A percentile compares a stretch with the other conserved stretches of the same genome.
Evolutionary conservation across 2,888 invertebrate genomes (phyloP).

Genomic region (Seira musarum): DNA sequence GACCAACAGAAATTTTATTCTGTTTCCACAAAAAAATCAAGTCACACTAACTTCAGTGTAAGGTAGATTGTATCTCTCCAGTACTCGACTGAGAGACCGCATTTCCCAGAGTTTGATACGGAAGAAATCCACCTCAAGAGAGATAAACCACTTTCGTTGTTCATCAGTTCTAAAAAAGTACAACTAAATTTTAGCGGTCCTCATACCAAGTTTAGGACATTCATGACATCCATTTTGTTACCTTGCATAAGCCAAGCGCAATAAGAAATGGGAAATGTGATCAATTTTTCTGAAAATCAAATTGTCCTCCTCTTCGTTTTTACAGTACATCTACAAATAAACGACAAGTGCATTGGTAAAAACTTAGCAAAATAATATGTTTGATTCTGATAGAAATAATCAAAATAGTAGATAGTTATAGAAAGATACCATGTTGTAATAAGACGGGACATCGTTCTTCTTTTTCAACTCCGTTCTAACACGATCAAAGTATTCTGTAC

Average conservation of each 20-base stretch:
- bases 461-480: conserved; percentile 71
- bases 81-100: conserved; percentile 75
- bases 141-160: conserved; percentile 88
- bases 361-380: too few species aligned
- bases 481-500: conserved; percentile 71
- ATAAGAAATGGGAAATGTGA: conserved; percentile 93
- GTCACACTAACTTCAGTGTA: conserved; percentile 5
- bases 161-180: conserved; percentile 83
- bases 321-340: conserved; percentile 6
- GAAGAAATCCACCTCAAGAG: conserved; percentile 92
- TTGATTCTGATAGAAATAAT: too few species aligned
- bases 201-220: too few species aligned
- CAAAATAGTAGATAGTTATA: too few species aligned
- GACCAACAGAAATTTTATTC: too few species aligned
- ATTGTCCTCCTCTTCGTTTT: not conserved
- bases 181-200: too few species aligned
- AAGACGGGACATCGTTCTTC: conserved; percentile 26
- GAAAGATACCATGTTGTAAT: conserved; percentile 35
- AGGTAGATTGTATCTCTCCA: conserved; percentile 78
- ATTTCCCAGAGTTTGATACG: conserved; percentile 79
- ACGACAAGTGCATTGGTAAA: conserved; percentile 3
- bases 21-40: too few species aligned
- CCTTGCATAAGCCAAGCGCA: conserved; percentile 92
- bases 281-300: conserved; percentile 74
- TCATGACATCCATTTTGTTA: conserved; percentile 24